Base-by-base conservation (phyloP, 1,140 invertebrate species). In the Leptinotarsa undecemlineata region DNA sequence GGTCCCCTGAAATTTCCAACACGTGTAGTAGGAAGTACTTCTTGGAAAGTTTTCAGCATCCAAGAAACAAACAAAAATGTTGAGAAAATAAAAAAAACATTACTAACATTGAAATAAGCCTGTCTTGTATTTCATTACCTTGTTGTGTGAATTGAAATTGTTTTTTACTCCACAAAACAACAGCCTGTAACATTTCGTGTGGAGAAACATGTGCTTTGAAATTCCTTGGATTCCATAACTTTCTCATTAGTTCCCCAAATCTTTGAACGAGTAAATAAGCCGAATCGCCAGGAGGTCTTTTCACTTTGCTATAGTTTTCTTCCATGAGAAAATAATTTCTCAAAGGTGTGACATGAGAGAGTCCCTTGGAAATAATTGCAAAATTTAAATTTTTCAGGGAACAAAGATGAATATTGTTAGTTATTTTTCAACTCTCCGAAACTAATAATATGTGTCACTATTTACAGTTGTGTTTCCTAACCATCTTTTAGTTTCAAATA, bases 121-220 rank as follows among this genome's bases (percentile, higher is more conserved):
- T 33, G 33, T 42, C 8, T 11, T 42, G 33, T 33, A 33, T 33
- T 17, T 47, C 3, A n/a, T 67, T 69, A 94, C 95, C 96, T 90
- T 99, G 98, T 84, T 98, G 92, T 3, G 97, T 99, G 84, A 99
- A 98, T 84, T 99, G 98, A 85, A 99, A 99, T 80, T 92, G 91
- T 83, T 99, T 99, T 85, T 97, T 96, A 81, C 96, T 98, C 93
- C 97, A 99, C 8, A 99, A 86, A 1, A 99, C 98, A 47, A 99
- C 97, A 48, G 98, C 96, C 87, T 99, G 98, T 15, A 99, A 87
- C 98, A 99, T 99, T 89, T 99, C 98, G 86, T 99, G 98, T 0
- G 98, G 98, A 69, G 97, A 99, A 2, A 99, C 98, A 84, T 99
- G 98, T 4, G 98, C 95, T 88, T 99, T 99, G 83, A 99, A 99